These are phyloP conservation scores for Avahi laniger DNA, from an alignment of 2,797 vertebrate genomes.

Conservation along the genomic window DNA sequence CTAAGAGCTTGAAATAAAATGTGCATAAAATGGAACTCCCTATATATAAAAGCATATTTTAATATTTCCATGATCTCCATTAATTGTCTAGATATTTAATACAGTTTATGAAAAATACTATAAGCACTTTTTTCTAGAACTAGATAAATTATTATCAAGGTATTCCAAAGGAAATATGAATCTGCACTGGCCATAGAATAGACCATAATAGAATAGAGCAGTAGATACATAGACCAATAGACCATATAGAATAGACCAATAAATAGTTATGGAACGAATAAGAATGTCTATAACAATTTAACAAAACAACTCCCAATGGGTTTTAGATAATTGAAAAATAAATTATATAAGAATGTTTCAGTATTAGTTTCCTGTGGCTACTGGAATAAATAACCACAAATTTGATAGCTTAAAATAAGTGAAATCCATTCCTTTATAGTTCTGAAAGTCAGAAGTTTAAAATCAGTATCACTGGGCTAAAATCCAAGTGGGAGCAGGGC, in stretches of 20 bases:
- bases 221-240: too few species aligned
- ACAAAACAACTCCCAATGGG: neutral
- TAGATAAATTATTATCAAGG: neutral
- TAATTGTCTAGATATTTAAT: neutral
- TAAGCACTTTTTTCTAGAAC: neutral
- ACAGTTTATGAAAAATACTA: neutral
- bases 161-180: neutral
- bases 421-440: neutral
- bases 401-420: neutral
- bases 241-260: too few species aligned
- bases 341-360: neutral
- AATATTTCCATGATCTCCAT: neutral
- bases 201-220: neutral
- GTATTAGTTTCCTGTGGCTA: neutral
- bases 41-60: neutral
- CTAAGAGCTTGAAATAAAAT: neutral
- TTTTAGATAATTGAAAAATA: neutral
- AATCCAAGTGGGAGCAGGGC: neutral
- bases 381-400: neutral
- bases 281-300: neutral
- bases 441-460: neutral
- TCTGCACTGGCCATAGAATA: neutral
- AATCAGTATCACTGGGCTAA: neutral
- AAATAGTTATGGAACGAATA: neutral
- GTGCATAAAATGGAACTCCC: neutral